These are phyloP conservation scores for Heterodera filipjevi DNA, from an alignment of 2,888 invertebrate species.

Conservation along the genomic window DNA sequence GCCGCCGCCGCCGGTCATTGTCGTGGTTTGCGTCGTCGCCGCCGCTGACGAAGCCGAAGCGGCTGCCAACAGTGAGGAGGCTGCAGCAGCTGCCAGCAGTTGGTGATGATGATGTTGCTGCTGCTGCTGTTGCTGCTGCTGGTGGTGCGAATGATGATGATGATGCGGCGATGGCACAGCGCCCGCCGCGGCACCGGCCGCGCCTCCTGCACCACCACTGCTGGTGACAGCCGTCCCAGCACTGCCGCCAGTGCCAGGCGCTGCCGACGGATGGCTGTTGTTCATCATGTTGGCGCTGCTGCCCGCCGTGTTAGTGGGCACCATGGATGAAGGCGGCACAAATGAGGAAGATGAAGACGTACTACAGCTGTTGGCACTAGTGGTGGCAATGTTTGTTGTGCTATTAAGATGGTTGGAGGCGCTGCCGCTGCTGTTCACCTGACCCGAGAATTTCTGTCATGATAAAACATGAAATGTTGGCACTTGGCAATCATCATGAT, in stretches of 20 bases:
- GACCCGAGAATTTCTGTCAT: background rate
- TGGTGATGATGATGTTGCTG: background rate
- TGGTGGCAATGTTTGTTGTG: background rate
- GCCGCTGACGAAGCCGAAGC: background rate
- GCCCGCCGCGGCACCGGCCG: background rate
- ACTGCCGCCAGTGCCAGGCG: background rate
- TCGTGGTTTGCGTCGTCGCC: background rate
- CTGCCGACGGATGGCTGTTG: background rate
- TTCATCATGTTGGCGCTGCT: background rate
- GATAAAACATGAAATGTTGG: background rate
- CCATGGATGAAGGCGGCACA: background rate
- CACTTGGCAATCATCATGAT: no score
- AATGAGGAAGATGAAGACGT: background rate
- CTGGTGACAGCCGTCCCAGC: background rate
- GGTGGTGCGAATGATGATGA: background rate
- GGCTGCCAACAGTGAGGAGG: background rate
- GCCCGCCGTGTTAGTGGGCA: background rate
- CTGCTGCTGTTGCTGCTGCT: background rate
- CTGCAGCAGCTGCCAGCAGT: background rate
- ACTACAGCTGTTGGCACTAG: background rate
- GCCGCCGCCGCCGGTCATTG: background rate
- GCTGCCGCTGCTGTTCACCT: background rate
- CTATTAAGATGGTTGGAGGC: no score
- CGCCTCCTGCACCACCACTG: background rate
- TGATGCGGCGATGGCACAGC: background rate